These are phyloP conservation scores for Acromyrmex charruanus DNA, from an alignment of 1,140 invertebrate species.

Conservation along the genomic window DNA sequence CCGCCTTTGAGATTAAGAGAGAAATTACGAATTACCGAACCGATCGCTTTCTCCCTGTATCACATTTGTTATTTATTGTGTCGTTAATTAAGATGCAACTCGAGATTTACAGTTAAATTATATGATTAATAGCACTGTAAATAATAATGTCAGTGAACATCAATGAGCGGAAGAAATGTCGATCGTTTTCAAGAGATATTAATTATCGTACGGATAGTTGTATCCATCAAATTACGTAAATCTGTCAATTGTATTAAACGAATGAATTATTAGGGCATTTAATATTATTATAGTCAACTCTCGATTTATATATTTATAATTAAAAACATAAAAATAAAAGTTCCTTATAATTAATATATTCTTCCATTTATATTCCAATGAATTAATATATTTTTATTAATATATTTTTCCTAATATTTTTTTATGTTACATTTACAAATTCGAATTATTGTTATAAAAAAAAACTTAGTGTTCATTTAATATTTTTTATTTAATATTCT, in stretches of 20 bases:
- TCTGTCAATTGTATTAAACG: conserved; percentile 22
- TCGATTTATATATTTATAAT: not conserved
- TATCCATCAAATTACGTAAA: conserved; percentile 17
- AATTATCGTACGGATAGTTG: conserved; percentile 13
- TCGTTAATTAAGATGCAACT: conserved; percentile 14
- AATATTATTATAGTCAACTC: not conserved
- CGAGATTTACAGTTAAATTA: conserved; percentile 22
- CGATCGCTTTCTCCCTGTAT: not conserved
- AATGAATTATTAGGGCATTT: not conserved
- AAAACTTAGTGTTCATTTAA: too few species aligned
- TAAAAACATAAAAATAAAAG: too few species aligned
- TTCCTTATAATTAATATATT: too few species aligned
- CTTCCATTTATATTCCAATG: too few species aligned
- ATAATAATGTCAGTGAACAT: conserved; percentile 1
- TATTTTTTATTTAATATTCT: too few species aligned
- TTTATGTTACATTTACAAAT: too few species aligned
- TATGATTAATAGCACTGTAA: conserved; percentile 23
- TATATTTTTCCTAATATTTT: too few species aligned
- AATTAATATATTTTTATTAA: too few species aligned
- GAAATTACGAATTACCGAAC: not conserved
- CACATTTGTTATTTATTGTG: not conserved
- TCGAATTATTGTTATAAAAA: too few species aligned
- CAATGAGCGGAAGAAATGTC: conserved; percentile 31
- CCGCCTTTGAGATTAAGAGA: not conserved
- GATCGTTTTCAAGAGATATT: conserved; percentile 18